phyloP scores from a whole-genome alignment of 2,113 vertebrate genomes.

The Rallus limicola region DNA sequence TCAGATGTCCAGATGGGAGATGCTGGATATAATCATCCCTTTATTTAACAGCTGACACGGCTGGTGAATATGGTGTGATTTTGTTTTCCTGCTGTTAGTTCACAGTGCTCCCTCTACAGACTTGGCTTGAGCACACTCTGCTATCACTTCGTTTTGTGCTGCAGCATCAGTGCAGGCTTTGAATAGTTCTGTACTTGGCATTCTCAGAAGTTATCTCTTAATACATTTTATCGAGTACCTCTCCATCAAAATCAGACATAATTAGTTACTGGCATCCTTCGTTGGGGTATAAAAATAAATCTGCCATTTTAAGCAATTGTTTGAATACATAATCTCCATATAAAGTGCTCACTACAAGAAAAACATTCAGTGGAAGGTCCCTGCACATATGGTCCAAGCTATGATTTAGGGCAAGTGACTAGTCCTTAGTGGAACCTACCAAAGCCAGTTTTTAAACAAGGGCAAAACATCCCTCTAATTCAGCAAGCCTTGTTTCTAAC shows the following conservation, averaged over 20 bases:
- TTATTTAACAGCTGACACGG: not conserved
- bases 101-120: constrained; percentile 5
- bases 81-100: constrained; percentile 24
- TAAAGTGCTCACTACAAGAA: not conserved
- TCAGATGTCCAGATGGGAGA: constrained; percentile 11
- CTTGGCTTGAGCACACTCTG: not conserved
- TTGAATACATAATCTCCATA: not conserved
- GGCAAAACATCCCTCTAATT: not conserved
- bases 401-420: not conserved
- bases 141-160: constrained; percentile 9
- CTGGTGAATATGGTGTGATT: constrained; percentile 25
- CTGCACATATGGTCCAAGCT: not conserved
- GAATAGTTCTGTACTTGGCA: constrained; percentile 49
- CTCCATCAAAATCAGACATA: constrained; percentile 46
- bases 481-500: not conserved
- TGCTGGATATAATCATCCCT: not conserved
- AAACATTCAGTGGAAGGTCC: not conserved
- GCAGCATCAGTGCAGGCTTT: constrained; percentile 51
- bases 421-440: not conserved
- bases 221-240: constrained; percentile 39
- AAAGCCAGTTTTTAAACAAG: not conserved
- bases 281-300: constrained; percentile 32
- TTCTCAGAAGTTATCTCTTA: constrained; percentile 37
- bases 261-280: constrained; percentile 37
- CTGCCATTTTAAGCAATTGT: constrained; percentile 31